Base-by-base conservation (phyloP, 2,888 invertebrate species). In the Pollenia griseotomentosa region DNA sequence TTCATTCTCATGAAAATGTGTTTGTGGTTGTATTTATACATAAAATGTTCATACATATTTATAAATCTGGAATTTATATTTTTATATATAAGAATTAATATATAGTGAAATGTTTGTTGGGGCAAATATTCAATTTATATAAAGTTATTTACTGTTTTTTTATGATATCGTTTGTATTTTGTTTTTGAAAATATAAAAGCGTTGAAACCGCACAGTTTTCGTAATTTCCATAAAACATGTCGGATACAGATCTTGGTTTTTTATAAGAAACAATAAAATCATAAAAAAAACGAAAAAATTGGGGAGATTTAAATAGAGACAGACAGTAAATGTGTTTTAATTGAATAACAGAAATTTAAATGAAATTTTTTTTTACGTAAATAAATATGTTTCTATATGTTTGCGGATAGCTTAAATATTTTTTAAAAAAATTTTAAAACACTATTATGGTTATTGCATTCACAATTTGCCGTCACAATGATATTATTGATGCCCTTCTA, bases 1-100 rank as follows among this genome's bases (percentile, higher is more conserved):
- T 33, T 33, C 33, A 33, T 6, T 6, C 33, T 33, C 33, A 4
- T 33, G 33, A 0, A 33, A 33, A 6, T 33, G 33, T 33, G 33
- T 33, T 33, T 33, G 23, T 61, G 40, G 10, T 11, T 61, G 19
- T 46, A 46, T 46, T 19, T 11, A 48, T n/a, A 42, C 14, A 42
- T 61, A n/a, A 2, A 48, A 48, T 10, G 51, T 33, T 23, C 23
- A 66, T 66, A 66, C 48, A 48, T 66, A 66, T 66, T 66, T 66
- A 48, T 66, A 46, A 46, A 48, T 66, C 23, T 66, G 46, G 19
- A 65, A 65, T 65, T 40, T 16, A 8, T 40, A 61, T 40, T 61
- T n/a, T n/a, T 42, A 33, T 59, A 14, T 59, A 33, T 59, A 59
- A 12, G 16, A 12, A 33, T 12, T 33, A 19, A 1, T 12, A 14